A percentile compares a stretch with the other conserved stretches of the same genome.
phyloP scores from a whole-genome alignment of 1,140 invertebrate genomes.

The Augochlora pura region DNA sequence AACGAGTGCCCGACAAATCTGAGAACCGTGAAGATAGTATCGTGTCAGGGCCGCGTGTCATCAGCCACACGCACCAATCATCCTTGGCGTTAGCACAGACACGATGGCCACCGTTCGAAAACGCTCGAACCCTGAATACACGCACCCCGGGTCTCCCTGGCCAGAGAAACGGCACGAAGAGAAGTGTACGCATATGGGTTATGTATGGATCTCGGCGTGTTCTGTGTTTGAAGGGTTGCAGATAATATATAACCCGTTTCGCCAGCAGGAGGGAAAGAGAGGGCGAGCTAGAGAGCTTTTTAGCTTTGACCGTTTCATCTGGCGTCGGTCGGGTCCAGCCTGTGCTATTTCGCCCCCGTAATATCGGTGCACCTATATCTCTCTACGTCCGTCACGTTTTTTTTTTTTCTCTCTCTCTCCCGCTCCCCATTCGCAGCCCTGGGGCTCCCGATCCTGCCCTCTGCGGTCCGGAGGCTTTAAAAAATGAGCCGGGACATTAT shows the following conservation, averaged over 20 bases:
- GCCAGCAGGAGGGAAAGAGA: constrained; percentile 26
- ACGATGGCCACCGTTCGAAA: too few species aligned
- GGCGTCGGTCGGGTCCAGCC: constrained; percentile 24
- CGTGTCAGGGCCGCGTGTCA: too few species aligned
- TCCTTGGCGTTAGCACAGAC: too few species aligned
- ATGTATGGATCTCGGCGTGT: constrained; percentile 60
- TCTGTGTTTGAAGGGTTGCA: constrained; percentile 77
- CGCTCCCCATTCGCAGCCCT: constrained; percentile 21
- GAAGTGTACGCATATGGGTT: constrained; percentile 56
- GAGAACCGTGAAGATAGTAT: too few species aligned
- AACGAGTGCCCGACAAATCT: too few species aligned
- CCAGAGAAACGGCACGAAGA: constrained; percentile 27
- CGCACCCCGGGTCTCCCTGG: not conserved
- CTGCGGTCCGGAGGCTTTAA: constrained; percentile 60
- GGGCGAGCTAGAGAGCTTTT: constrained; percentile 61
- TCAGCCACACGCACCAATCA: too few species aligned
- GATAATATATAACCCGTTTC: constrained; percentile 74
- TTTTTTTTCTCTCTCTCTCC: too few species aligned
- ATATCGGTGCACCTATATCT: constrained; percentile 63
- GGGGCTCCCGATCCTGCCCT: constrained; percentile 46
- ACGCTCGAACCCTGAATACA: not conserved
- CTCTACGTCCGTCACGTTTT: constrained; percentile 70
- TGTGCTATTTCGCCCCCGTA: constrained; percentile 63
- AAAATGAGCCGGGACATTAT: constrained; percentile 76
- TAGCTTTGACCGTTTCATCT: constrained; percentile 76